These are phyloP conservation scores for Hylaeus anthracinus DNA, from an alignment of 1,140 invertebrate species.

Conservation along the genomic window DNA sequence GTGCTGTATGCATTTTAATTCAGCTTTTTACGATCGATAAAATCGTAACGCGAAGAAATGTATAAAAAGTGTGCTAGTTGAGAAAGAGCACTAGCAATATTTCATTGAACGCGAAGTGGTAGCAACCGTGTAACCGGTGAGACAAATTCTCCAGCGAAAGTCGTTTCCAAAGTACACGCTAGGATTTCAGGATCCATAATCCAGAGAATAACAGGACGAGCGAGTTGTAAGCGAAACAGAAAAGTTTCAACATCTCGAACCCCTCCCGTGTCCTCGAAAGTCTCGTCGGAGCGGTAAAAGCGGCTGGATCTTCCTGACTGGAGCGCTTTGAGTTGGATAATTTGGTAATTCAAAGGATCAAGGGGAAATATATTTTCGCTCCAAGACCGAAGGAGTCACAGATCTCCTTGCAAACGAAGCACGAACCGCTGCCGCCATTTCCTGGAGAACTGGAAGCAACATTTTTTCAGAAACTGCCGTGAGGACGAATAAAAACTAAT, in stretches of 20 bases:
- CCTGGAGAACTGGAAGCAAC: not conserved
- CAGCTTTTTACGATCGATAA: too few species aligned
- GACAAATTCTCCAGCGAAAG: not conserved
- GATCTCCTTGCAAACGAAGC: not conserved
- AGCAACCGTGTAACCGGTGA: too few species aligned
- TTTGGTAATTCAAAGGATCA: slow-evolving; percentile 55
- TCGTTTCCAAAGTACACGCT: not conserved
- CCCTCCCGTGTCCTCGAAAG: slow-evolving; percentile 19
- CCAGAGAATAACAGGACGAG: not conserved
- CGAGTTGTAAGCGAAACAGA: slow-evolving; percentile 10
- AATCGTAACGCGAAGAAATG: too few species aligned
- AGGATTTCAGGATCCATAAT: not conserved
- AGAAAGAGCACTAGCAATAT: not conserved
- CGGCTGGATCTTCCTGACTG: not conserved
- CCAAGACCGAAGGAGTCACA: not conserved
- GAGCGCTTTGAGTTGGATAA: slow-evolving; percentile 42
- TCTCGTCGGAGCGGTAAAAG: slow-evolving; percentile 37
- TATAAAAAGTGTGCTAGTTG: too few species aligned
- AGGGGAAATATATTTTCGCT: slow-evolving; percentile 43
- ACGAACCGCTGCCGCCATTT: slow-evolving; percentile 17
- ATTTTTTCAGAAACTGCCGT: slow-evolving; percentile 3
- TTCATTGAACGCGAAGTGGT: too few species aligned
- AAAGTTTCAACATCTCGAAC: slow-evolving; percentile 48
- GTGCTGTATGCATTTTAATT: too few species aligned
- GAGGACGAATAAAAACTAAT: not conserved